Evolutionary conservation across 2,888 invertebrate genomes (phyloP).

Genomic region (Parnassius apollo): DNA sequence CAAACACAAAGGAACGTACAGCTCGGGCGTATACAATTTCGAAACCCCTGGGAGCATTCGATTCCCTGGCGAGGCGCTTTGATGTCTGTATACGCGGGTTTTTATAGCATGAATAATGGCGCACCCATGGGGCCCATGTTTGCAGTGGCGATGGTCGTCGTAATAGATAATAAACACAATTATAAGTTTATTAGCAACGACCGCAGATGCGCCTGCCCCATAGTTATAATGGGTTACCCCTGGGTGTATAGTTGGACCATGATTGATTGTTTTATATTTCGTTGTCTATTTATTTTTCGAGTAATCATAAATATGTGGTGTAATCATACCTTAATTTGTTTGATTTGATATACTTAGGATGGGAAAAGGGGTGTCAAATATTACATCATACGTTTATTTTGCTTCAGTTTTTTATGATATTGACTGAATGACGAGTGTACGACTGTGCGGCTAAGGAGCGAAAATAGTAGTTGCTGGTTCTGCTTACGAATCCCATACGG

Average conservation of each 20-base stretch:
- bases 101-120: conserved; percentile 49
- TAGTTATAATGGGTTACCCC: conserved; percentile 27
- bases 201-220: conserved; percentile 46
- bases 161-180: conserved; percentile 68
- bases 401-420: too few relatives aligned
- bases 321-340: neutral
- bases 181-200: conserved; percentile 67
- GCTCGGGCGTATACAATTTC: conserved; percentile 20
- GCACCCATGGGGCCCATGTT: conserved; percentile 45
- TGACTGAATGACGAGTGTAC: too few relatives aligned
- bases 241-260: conserved; percentile 12
- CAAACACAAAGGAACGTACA: conserved; percentile 23
- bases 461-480: too few relatives aligned
- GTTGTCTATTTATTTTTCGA: neutral
- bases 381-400: too few relatives aligned
- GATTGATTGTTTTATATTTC: conserved; percentile 20
- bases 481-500: too few relatives aligned
- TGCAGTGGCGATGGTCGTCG: conserved; percentile 32
- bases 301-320: neutral
- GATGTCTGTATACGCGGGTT: conserved; percentile 50
- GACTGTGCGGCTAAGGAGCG: too few relatives aligned
- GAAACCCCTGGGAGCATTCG: conserved; percentile 35
- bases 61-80: conserved; percentile 42
- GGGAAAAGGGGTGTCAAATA: too few relatives aligned
- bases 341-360: neutral